These are phyloP conservation scores for Chymomyza costata DNA, from an alignment of 1,140 invertebrate species.

Conservation along the genomic window DNA sequence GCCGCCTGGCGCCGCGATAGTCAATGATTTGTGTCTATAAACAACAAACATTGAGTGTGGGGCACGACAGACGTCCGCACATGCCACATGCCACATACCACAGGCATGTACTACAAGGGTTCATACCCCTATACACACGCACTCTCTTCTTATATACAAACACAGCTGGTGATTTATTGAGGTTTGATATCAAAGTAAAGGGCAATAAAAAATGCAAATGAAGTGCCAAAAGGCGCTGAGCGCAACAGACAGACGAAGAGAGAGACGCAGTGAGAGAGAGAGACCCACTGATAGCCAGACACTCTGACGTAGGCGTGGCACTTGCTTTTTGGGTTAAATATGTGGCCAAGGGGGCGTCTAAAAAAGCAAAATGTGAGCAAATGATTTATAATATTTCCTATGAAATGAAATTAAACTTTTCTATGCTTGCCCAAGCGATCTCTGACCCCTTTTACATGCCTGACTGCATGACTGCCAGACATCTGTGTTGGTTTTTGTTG, in stretches of 20 bases:
- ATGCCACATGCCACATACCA: slow-evolving; percentile 37
- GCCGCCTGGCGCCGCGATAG: slow-evolving; percentile 58
- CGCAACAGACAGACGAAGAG: not conserved
- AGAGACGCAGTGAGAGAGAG: slow-evolving; percentile 7
- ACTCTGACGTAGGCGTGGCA: slow-evolving; percentile 12
- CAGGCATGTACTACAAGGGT: slow-evolving; percentile 55
- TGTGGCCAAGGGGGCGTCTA: not conserved
- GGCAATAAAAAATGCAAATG: slow-evolving; percentile 74
- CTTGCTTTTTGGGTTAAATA: slow-evolving; percentile 9
- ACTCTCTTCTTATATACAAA: slow-evolving; percentile 42
- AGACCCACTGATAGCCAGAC: slow-evolving; percentile 25
- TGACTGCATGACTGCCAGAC: slow-evolving; percentile 16
- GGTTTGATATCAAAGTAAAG: slow-evolving; percentile 73
- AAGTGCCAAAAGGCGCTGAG: slow-evolving; percentile 58
- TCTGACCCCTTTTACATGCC: slow-evolving; percentile 53
- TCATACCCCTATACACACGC: slow-evolving; percentile 6
- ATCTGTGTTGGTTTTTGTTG: too few species aligned
- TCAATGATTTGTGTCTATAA: slow-evolving; percentile 72
- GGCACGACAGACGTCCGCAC: slow-evolving; percentile 22
- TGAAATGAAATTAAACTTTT: slow-evolving; percentile 71
- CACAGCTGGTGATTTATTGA: slow-evolving; percentile 73
- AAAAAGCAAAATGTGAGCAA: slow-evolving; percentile 44
- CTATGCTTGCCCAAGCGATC: slow-evolving; percentile 28
- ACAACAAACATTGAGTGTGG: too few species aligned
- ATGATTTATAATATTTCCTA: slow-evolving; percentile 73